phyloP scores from a whole-genome alignment of 2,797 vertebrate species.

The Champsocephalus esox region DNA sequence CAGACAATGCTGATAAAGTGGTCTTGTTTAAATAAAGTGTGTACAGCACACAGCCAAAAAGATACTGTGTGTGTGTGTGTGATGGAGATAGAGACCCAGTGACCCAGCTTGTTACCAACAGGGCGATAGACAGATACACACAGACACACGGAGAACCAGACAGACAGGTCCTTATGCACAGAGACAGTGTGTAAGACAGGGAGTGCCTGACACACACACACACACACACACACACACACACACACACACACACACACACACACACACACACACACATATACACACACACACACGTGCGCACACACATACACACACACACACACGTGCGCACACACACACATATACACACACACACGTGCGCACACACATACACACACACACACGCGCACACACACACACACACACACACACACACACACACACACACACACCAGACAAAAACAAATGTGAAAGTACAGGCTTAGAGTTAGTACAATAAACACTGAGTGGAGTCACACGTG shows the following conservation, averaged over 20 bases:
- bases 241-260: too few species aligned
- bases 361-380: too few species aligned
- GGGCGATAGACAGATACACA: constrained; percentile 27
- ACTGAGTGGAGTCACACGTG: constrained; percentile 32
- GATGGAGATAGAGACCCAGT: constrained; percentile 4
- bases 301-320: constrained; percentile 41
- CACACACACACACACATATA: too few species aligned
- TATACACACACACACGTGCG: constrained; percentile 16
- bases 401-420: constrained; percentile 1
- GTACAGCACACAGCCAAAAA: constrained; percentile 8
- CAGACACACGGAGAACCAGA: constrained; percentile 61
- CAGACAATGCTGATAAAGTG: constrained; percentile 46
- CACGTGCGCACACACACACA: neutral
- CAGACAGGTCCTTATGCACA: constrained; percentile 67
- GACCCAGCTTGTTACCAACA: constrained; percentile 35
- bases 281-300: constrained; percentile 11
- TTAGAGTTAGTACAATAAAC: constrained; percentile 55
- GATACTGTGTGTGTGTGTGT: constrained; percentile 16
- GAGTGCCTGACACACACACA: constrained; percentile 60
- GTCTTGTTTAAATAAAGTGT: constrained; percentile 57
- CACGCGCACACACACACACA: too few species aligned
- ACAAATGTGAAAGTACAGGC: constrained; percentile 67
- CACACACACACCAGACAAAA: constrained; percentile 51
- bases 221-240: constrained; percentile 22
- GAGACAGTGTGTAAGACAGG: constrained; percentile 60